phyloP scores from a whole-genome alignment of 2,888 invertebrate genomes.

The Noctuana brunneofusca region DNA sequence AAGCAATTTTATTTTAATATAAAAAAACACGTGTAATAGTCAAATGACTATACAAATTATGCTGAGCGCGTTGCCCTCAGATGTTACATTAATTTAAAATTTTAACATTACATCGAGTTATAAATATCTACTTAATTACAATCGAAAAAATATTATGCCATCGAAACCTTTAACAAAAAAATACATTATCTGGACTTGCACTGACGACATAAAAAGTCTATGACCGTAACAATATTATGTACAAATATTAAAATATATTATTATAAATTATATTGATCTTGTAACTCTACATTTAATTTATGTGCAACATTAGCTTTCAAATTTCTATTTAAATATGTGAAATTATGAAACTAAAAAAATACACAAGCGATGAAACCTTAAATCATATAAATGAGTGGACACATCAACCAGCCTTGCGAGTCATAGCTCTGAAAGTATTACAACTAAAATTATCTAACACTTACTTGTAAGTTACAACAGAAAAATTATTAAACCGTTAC shows the following conservation, averaged over 20 bases:
- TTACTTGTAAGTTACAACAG: slow-evolving; percentile 55
- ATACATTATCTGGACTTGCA: slow-evolving; percentile 28
- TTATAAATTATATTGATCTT: slow-evolving; percentile 27
- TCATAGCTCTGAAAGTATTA: slow-evolving; percentile 56
- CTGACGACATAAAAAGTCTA: slow-evolving; percentile 33
- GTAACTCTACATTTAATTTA: slow-evolving; percentile 24
- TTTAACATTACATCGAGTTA: slow-evolving; percentile 17
- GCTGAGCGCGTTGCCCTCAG: slow-evolving; percentile 43
- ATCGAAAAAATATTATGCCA: slow-evolving; percentile 27
- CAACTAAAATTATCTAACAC: slow-evolving; percentile 54
- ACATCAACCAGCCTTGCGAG: slow-evolving; percentile 76
- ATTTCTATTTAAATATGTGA: slow-evolving; percentile 13
- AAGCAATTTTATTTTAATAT: slow-evolving; percentile 59
- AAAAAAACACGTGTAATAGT: slow-evolving; percentile 60
- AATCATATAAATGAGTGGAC: slow-evolving; percentile 69
- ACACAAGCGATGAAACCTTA: slow-evolving; percentile 47
- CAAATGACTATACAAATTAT: slow-evolving; percentile 56
- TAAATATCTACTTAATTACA: slow-evolving; percentile 26
- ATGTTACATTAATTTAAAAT: slow-evolving; percentile 20
- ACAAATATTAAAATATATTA: slow-evolving; percentile 31
- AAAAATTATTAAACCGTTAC: slow-evolving; percentile 38
- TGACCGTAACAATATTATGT: slow-evolving; percentile 33
- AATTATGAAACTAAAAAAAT: slow-evolving; percentile 19
- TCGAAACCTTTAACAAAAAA: slow-evolving; percentile 22
- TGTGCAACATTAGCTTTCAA: slow-evolving; percentile 22